These are phyloP conservation scores for Hormaphis cornu DNA, from an alignment of 1,140 invertebrate genomes.

Conservation along the genomic window DNA sequence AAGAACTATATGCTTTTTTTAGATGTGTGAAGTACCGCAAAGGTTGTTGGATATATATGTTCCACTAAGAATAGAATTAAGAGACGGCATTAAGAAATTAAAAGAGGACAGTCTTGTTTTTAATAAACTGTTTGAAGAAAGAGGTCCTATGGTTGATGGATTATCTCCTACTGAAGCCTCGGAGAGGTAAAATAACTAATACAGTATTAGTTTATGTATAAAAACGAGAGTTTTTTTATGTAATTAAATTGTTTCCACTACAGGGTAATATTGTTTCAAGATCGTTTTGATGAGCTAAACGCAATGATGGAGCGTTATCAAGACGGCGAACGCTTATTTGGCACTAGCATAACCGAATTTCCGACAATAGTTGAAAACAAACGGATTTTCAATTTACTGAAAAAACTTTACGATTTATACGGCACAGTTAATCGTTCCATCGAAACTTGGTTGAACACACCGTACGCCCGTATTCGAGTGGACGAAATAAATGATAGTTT, in stretches of 20 bases:
- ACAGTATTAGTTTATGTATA: not conserved
- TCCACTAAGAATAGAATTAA: not conserved
- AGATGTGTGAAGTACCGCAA: not conserved
- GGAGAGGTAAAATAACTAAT: not conserved
- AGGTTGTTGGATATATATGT: not conserved
- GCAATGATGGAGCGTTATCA: conserved; percentile 83
- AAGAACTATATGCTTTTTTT: not conserved
- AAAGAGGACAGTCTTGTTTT: not conserved
- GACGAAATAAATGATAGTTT: conserved; percentile 95
- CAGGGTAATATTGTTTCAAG: conserved; percentile 46
- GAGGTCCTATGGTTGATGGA: conserved; percentile 1
- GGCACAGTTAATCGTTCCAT: conserved; percentile 89
- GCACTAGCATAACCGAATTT: conserved; percentile 78
- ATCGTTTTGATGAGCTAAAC: conserved; percentile 91
- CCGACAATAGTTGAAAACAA: conserved; percentile 82
- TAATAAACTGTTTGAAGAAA: not conserved
- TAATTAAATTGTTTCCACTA: not conserved
- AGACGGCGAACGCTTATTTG: conserved; percentile 88
- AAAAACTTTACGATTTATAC: conserved; percentile 91
- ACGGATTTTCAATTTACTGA: conserved; percentile 89
- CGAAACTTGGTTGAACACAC: conserved; percentile 91
- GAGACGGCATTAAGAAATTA: not conserved
- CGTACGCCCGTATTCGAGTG: conserved; percentile 91
- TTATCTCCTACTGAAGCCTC: not conserved
- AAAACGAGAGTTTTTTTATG: not conserved